Conservation (phyloP, 2,888 invertebrate genomes). For the Hoplodrina blanda region DNA sequence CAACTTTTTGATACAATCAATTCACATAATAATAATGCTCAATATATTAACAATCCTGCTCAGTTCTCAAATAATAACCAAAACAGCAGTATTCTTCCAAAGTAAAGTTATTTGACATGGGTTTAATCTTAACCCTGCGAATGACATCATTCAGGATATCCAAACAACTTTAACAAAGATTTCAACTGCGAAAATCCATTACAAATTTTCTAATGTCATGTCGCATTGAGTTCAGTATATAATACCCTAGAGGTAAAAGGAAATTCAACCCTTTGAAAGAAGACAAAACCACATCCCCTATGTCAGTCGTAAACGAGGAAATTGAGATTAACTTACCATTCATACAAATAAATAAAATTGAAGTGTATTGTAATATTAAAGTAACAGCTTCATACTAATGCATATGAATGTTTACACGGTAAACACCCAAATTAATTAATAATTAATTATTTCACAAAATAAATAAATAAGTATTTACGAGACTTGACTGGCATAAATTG, state of each 20-base stretch:
- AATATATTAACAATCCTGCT: too few relatives aligned
- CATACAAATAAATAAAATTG: too few relatives aligned
- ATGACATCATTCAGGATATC: not conserved
- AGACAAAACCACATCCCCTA: not conserved
- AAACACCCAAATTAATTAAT: too few relatives aligned
- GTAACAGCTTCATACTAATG: too few relatives aligned
- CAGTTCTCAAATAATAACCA: not conserved
- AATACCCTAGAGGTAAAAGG: constrained; percentile 4
- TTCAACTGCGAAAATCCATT: not conserved
- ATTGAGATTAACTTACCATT: constrained; percentile 31
- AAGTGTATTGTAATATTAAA: too few relatives aligned
- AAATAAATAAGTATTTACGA: too few relatives aligned
- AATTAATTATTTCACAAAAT: too few relatives aligned
- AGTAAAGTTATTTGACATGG: not conserved
- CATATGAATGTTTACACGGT: too few relatives aligned
- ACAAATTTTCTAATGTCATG: constrained; percentile 9
- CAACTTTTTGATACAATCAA: too few relatives aligned
- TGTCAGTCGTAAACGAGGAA: constrained; percentile 33
- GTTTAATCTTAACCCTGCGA: not conserved
- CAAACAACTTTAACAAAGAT: not conserved
- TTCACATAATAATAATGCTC: too few relatives aligned
- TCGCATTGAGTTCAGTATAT: not conserved
- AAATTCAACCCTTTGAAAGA: constrained; percentile 4
- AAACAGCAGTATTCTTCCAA: too few relatives aligned
- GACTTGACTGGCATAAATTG: too few relatives aligned